Evolutionary conservation across 2,797 vertebrate genomes (phyloP).

Genomic region (Liparis tanakae): DNA sequence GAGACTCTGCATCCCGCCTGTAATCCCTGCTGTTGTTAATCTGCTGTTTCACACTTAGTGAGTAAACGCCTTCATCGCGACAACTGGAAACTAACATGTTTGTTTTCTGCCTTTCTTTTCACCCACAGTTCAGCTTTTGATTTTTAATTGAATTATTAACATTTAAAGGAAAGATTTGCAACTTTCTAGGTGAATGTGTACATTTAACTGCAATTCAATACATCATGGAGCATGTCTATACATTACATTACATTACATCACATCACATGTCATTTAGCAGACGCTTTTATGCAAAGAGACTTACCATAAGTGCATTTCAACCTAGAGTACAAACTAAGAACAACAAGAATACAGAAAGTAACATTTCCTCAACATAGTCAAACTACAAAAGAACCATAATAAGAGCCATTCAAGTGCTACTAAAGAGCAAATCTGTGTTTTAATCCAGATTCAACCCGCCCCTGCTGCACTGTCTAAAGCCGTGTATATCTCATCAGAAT

Average conservation of each 20-base stretch:
- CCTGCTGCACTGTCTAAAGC: not conserved
- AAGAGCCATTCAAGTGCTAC: too few relatives aligned
- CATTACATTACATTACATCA: too few relatives aligned
- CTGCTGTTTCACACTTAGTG: conserved; percentile 64
- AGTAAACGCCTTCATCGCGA: conserved; percentile 58
- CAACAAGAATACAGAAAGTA: too few relatives aligned
- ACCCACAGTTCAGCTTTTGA: conserved; percentile 4
- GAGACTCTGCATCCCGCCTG: conserved; percentile 62
- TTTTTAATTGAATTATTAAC: not conserved
- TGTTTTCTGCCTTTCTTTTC: conserved; percentile 4
- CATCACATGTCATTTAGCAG: too few relatives aligned
- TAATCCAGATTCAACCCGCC: too few relatives aligned
- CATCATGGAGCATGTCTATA: not conserved
- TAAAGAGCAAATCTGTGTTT: too few relatives aligned
- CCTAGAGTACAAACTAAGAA: too few relatives aligned
- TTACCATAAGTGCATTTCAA: too few relatives aligned
- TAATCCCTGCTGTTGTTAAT: conserved; percentile 37
- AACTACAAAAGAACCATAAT: too few relatives aligned
- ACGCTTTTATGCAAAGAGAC: too few relatives aligned
- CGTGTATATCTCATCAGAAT: conserved; percentile 19
- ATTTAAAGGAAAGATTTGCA: not conserved
- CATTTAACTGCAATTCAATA: conserved; percentile 10
- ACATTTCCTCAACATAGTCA: too few relatives aligned
- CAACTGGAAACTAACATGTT: conserved; percentile 23
- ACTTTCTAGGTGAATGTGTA: not conserved